Conservation (phyloP, 2,888 invertebrate genomes). For the Aethes cnicana region DNA sequence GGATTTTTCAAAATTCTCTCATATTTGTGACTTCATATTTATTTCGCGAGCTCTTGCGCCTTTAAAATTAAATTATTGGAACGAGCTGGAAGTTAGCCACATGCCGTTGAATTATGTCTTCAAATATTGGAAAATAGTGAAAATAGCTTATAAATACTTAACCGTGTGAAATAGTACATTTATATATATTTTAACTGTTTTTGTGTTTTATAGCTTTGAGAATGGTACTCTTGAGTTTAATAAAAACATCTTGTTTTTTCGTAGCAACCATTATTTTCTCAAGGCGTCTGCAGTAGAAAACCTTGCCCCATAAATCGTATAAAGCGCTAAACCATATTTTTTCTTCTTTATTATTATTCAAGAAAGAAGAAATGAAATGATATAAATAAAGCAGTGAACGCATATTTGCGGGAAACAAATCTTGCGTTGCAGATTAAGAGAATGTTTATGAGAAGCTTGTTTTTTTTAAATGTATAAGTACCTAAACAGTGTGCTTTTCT, state of each 20-base stretch:
- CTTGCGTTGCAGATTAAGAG: constrained; percentile 2
- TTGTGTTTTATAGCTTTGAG: too few relatives aligned
- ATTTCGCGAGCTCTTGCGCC: constrained; percentile 5
- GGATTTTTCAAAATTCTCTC: constrained; percentile 25
- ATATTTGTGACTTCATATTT: constrained; percentile 14
- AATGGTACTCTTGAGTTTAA: not conserved
- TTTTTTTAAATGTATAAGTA: not conserved
- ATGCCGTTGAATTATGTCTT: too few relatives aligned
- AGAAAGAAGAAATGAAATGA: constrained; percentile 15
- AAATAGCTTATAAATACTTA: too few relatives aligned
- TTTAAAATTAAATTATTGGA: constrained; percentile 27
- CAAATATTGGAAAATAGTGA: too few relatives aligned
- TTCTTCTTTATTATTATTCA: constrained; percentile 21
- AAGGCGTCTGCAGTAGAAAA: not conserved
- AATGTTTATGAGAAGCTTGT: constrained; percentile 8
- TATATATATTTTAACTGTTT: too few relatives aligned
- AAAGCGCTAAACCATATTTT: constrained; percentile 11
- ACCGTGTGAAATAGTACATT: too few relatives aligned
- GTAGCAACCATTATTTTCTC: not conserved
- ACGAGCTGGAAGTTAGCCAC: too few relatives aligned
- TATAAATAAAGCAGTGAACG: constrained; percentile 14
- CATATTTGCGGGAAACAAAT: constrained; percentile 15
- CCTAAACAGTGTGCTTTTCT: too few relatives aligned
- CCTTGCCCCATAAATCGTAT: constrained; percentile 14
- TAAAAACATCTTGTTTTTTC: not conserved